Evolutionary conservation across 2,888 invertebrate species (phyloP), one percentile per base, ranked within the genome.

Genomic region (Galerucella nymphaeae): DNA sequence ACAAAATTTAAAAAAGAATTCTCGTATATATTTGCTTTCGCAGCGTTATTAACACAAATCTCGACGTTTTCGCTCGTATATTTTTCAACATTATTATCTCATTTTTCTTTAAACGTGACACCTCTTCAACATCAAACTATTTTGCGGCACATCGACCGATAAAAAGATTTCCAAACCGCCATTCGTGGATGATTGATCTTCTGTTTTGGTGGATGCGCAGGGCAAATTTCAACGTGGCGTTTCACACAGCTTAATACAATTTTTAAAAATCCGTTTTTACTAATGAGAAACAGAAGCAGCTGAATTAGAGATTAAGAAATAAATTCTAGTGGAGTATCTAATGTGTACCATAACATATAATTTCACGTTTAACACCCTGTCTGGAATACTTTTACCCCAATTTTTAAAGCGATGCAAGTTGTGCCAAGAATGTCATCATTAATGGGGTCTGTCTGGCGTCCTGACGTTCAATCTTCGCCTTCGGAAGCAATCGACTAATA

Each of bases 361-460:
- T n/a, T n/a, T n/a, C n/a, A n/a, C n/a, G n/a, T n/a, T n/a, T n/a
- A n/a, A n/a, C n/a, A n/a, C n/a, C n/a, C n/a, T n/a, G n/a, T n/a
- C n/a, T n/a, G n/a, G n/a, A n/a, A n/a, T 58, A 23, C 5, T 9
- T 58, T 71, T 62, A 62, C 66, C 63, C 63, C 66, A 66, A 42
- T 71, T 55, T 45, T 55, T 50, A 55, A 62, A 6, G 58, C 58
- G 58, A 66, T 66, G 72, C 66, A 78, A 76, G 74, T 78, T 78
- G 80, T 83, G 83, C 83, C 83, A 83, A 83, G 82, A 82, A 80
- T 80, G 77, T 80, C 78, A 79, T 82, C 80, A 80, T 81, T 81
- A 82, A 80, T 78, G 57, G 66, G 58, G 16, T n/a, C 55, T 20
- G 55, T 57, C 58, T 42, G 78, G 55, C 77, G 71, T 75, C 72